phyloP scores from a whole-genome alignment of 2,113 vertebrate species.

The Lasiurus cinereus region DNA sequence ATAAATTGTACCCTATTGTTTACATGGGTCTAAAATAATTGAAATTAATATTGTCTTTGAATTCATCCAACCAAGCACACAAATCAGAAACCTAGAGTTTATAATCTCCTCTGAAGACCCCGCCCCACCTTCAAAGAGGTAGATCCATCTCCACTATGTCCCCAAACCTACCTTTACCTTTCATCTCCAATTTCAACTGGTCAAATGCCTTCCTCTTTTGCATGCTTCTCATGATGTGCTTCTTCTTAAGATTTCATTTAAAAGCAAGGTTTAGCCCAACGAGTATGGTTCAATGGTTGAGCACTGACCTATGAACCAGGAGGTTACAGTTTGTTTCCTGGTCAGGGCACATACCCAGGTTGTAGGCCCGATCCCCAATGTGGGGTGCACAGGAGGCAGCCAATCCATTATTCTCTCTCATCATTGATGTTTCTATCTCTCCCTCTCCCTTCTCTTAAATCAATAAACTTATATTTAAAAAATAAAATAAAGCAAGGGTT shows the following conservation, averaged over 20 bases:
- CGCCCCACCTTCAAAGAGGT: background rate
- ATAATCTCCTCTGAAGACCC: background rate
- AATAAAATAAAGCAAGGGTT: background rate
- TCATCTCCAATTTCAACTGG: background rate
- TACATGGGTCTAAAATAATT: background rate
- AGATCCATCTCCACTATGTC: background rate
- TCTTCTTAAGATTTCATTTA: conserved; percentile 16
- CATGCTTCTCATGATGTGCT: background rate
- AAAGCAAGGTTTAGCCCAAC: too few species aligned
- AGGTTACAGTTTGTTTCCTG: too few species aligned
- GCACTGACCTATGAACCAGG: too few species aligned
- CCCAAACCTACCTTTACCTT: background rate
- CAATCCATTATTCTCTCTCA: too few species aligned
- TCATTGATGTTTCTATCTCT: too few species aligned
- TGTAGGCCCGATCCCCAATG: too few species aligned
- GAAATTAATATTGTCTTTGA: background rate
- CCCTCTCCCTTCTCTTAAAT: too few species aligned
- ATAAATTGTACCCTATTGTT: background rate
- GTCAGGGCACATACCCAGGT: too few species aligned
- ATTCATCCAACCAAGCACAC: background rate
- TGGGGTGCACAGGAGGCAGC: too few species aligned
- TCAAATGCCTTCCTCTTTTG: background rate
- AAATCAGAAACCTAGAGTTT: background rate
- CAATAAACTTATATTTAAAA: too few species aligned
- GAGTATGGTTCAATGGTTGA: too few species aligned